Evolutionary conservation across 2,113 vertebrate species (phyloP).

Genomic region (Pavo muticus): DNA sequence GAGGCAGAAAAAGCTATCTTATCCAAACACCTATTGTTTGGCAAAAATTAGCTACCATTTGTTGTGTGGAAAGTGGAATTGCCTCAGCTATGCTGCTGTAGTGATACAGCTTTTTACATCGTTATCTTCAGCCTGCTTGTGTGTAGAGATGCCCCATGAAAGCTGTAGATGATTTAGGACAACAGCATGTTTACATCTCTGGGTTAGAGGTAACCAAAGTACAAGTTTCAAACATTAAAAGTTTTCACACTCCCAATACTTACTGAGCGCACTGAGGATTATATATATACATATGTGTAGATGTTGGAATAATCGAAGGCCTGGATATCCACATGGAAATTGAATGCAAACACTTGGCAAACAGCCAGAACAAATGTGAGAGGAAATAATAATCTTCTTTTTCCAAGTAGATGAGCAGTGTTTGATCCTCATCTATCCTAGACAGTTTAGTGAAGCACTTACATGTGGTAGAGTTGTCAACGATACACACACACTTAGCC

Average conservation of each 20-base stretch:
- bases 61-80: background rate
- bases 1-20: background rate
- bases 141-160: background rate
- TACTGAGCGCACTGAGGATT: background rate
- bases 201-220: background rate
- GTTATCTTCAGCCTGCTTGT: background rate
- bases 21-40: background rate
- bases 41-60: background rate
- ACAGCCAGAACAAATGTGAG: background rate
- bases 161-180: background rate
- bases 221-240: background rate
- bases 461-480: slow-evolving; percentile 9
- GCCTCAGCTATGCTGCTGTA: background rate
- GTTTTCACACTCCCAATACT: background rate
- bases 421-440: slow-evolving; percentile 20
- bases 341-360: background rate
- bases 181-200: background rate
- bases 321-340: background rate
- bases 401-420: background rate
- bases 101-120: background rate
- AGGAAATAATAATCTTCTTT: background rate
- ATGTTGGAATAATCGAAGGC: background rate
- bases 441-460: slow-evolving; percentile 9
- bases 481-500: slow-evolving; percentile 22
- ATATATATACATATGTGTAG: background rate